Conservation (phyloP, 2,113 vertebrate genomes). For the Lepisosteus oculatus region DNA sequence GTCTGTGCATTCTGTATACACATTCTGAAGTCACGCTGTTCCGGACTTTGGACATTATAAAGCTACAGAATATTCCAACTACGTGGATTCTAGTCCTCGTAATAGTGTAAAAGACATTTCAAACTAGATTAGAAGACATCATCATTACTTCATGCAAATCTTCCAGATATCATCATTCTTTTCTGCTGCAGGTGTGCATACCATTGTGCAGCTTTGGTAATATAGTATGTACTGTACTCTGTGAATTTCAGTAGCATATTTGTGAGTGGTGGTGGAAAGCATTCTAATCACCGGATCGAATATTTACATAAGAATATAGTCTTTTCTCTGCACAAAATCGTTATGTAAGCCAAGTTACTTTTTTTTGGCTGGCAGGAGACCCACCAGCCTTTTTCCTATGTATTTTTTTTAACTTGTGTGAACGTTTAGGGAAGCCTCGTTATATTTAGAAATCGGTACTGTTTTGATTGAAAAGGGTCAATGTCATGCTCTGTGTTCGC, state of each 20-base stretch:
- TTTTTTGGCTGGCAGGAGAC: no score
- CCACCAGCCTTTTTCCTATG: not conserved
- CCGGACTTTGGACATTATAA: no score
- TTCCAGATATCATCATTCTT: not conserved
- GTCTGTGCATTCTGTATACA: not conserved
- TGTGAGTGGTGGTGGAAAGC: no score
- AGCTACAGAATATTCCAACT: no score
- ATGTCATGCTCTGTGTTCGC: conserved; percentile 4
- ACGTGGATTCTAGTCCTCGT: no score
- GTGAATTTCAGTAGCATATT: not conserved
- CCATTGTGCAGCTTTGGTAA: conserved; percentile 1
- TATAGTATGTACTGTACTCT: conserved; percentile 1
- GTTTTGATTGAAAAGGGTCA: conserved; percentile 13
- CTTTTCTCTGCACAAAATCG: no score
- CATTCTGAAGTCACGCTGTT: not conserved
- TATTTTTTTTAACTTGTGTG: conserved; percentile 1
- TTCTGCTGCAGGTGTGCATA: not conserved
- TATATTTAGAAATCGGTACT: conserved; percentile 8
- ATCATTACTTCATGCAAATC: not conserved
- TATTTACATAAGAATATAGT: no score
- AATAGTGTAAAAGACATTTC: no score
- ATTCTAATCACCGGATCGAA: no score
- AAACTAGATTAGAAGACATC: not conserved
- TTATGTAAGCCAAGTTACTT: no score
- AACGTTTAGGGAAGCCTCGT: conserved; percentile 2